Conservation (phyloP, 1,140 invertebrate genomes). For the Pogonomyrmex californicus region DNA sequence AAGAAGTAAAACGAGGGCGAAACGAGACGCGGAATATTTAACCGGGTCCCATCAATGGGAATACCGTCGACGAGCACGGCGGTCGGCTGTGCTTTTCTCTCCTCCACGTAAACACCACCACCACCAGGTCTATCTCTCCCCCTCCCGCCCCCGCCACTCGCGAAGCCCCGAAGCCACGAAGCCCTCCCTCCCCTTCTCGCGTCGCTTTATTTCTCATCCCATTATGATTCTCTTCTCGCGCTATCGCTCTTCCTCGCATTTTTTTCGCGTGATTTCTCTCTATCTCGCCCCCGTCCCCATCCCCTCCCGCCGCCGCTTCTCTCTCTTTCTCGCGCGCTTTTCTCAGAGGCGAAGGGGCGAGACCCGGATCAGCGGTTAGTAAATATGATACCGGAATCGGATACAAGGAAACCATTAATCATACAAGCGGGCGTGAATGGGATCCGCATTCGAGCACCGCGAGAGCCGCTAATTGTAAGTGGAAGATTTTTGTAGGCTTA, state of each 20-base stretch:
- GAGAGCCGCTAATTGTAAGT: constrained; percentile 42
- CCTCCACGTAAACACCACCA: constrained; percentile 37
- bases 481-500: constrained; percentile 79
- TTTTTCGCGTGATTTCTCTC: not conserved
- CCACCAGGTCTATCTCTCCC: not conserved
- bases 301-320: constrained; percentile 5
- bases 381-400: constrained; percentile 79
- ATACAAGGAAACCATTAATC: constrained; percentile 82
- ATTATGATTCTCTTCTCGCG: constrained; percentile 14
- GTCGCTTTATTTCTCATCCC: constrained; percentile 31
- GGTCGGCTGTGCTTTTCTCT: constrained; percentile 14
- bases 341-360: constrained; percentile 40
- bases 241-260: constrained; percentile 28
- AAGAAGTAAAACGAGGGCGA: constrained; percentile 17
- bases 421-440: constrained; percentile 66
- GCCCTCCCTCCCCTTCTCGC: not conserved
- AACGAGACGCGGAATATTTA: constrained; percentile 13
- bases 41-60: constrained; percentile 56
- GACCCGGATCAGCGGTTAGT: constrained; percentile 55
- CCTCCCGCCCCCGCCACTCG: not conserved
- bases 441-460: constrained; percentile 31
- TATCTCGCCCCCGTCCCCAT: not conserved
- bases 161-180: not conserved
- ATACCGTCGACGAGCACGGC: constrained; percentile 33
- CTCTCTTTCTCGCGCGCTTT: constrained; percentile 12